phyloP scores from a whole-genome alignment of 2,797 vertebrate genomes.

The Arnoldichthys spilopterus region DNA sequence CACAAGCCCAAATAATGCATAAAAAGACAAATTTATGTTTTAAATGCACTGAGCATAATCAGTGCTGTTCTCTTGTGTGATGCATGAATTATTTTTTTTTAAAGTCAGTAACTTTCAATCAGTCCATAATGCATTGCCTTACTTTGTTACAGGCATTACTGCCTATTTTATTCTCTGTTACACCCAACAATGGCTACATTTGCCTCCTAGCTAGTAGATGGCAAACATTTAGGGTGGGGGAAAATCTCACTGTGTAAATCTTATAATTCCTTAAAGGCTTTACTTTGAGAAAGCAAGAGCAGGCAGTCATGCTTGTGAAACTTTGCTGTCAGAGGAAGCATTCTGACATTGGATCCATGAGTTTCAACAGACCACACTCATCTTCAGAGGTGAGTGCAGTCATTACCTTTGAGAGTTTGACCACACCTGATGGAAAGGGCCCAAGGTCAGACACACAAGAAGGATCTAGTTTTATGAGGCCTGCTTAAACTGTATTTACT shows the following conservation, averaged over 20 bases:
- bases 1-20: too few relatives aligned
- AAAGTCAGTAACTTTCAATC: too few relatives aligned
- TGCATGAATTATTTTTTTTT: too few relatives aligned
- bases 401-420: slow-evolving; percentile 19
- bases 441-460: slow-evolving; percentile 51
- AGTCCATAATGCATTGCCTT: too few relatives aligned
- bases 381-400: slow-evolving; percentile 36
- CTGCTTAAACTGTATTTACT: slow-evolving; percentile 47
- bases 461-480: slow-evolving; percentile 50
- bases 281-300: background rate
- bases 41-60: too few relatives aligned
- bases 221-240: background rate
- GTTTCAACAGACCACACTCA: slow-evolving; percentile 31
- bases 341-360: slow-evolving; percentile 11
- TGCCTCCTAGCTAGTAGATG: too few relatives aligned
- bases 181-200: too few relatives aligned
- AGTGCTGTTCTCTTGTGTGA: too few relatives aligned
- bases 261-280: background rate
- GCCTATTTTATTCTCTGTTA: too few relatives aligned
- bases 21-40: too few relatives aligned
- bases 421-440: slow-evolving; percentile 36
- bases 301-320: slow-evolving; percentile 17
- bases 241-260: background rate
- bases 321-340: slow-evolving; percentile 33
- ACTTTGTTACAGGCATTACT: too few relatives aligned